These are phyloP conservation scores for Stenichneumon culpator DNA, from an alignment of 2,888 invertebrate genomes.

Conservation along the genomic window DNA sequence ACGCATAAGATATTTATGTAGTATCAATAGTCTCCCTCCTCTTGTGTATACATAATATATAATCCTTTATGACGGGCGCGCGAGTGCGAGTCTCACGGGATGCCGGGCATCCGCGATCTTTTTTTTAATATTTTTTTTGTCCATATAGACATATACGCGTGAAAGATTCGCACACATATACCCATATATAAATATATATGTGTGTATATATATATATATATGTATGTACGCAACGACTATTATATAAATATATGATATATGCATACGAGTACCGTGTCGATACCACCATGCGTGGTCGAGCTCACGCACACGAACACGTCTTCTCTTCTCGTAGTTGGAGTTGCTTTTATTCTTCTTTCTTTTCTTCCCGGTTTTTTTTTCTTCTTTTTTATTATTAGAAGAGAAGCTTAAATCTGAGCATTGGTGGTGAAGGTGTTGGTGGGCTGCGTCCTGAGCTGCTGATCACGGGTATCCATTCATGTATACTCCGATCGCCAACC, in stretches of 20 bases:
- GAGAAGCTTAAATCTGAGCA: slow-evolving; percentile 74
- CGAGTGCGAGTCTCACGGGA: slow-evolving; percentile 30
- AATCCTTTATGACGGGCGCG: slow-evolving; percentile 59
- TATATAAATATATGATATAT: slow-evolving; percentile 69
- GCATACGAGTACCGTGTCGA: slow-evolving; percentile 68
- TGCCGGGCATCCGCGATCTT: slow-evolving; percentile 21
- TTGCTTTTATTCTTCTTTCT: slow-evolving; percentile 14
- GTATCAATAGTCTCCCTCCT: slow-evolving; percentile 55
- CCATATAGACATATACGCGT: slow-evolving; percentile 67
- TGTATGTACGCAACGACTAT: slow-evolving; percentile 69
- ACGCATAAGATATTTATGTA: slow-evolving; percentile 44
- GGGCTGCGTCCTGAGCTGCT: slow-evolving; percentile 82
- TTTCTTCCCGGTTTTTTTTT: slow-evolving; percentile 5
- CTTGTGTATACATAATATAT: slow-evolving; percentile 50
- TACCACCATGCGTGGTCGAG: slow-evolving; percentile 44
- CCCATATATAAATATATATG: slow-evolving; percentile 58
- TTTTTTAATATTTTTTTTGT: slow-evolving; percentile 52
- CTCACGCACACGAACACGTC: slow-evolving; percentile 43
- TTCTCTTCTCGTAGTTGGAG: slow-evolving; percentile 32
- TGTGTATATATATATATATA: slow-evolving; percentile 10
- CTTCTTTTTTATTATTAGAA: slow-evolving; percentile 16
- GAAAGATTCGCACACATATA: slow-evolving; percentile 68
- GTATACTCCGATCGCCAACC: slow-evolving; percentile 97
- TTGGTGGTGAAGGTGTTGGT: slow-evolving; percentile 72
- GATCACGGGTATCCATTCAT: slow-evolving; percentile 90